Conservation (phyloP, 92 coral and sea anemone genomes). For the Hydrozoanthus gracilis region DNA sequence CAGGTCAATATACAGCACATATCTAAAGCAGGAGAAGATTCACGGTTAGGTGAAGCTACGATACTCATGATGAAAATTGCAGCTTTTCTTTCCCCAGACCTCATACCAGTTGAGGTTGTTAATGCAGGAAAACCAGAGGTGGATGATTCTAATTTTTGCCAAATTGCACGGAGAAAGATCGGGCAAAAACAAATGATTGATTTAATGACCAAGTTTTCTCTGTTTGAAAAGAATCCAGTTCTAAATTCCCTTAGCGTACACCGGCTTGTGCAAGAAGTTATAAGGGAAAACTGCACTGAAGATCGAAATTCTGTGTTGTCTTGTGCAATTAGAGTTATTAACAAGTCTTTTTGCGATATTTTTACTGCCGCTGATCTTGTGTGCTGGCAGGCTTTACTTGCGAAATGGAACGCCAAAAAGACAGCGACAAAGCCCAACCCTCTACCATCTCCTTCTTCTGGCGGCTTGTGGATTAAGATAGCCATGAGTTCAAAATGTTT, state of each 20-base stretch:
- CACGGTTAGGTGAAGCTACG: conserved; percentile 17
- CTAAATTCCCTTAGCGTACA: conserved; percentile 23
- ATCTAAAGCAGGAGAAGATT: conserved; percentile 4
- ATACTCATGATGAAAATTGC: conserved; percentile 36
- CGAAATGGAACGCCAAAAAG: not conserved
- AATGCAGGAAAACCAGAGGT: conserved; percentile 42
- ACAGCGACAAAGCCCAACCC: not conserved
- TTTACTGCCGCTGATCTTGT: conserved; percentile 28
- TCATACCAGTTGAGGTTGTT: conserved; percentile 33
- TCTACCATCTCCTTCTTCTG: not conserved
- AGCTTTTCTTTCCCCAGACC: conserved; percentile 25
- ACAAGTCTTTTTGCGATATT: conserved; percentile 36
- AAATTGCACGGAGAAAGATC: not conserved
- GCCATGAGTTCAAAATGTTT: conserved; percentile 13
- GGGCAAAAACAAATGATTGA: conserved; percentile 33
- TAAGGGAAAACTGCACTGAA: conserved; percentile 16
- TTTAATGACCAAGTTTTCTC: conserved; percentile 27
- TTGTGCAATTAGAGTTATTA: conserved; percentile 26
- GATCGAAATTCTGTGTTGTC: conserved; percentile 32
- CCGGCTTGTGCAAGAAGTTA: conserved; percentile 52
- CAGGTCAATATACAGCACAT: conserved; percentile 56
- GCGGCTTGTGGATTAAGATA: conserved; percentile 4
- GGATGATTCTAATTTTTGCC: not conserved
- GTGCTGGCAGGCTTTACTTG: not conserved
- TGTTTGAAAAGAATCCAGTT: conserved; percentile 16